These are phyloP conservation scores for Megaceryle torquata DNA, from an alignment of 2,113 vertebrate species.

Conservation along the genomic window DNA sequence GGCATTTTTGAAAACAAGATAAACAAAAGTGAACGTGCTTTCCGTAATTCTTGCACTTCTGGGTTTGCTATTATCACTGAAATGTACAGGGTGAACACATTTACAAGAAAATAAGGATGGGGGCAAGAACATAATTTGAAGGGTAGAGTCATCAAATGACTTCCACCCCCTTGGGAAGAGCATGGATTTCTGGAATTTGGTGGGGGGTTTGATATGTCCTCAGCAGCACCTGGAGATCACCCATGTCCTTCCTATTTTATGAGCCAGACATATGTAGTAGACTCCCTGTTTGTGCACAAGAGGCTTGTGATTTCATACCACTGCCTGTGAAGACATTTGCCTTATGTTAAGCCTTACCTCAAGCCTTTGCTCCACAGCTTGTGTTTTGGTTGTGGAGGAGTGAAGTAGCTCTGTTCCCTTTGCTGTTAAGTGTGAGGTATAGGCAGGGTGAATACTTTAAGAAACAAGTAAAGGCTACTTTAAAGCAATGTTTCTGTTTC, in stretches of 20 bases:
- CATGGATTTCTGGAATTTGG: background rate
- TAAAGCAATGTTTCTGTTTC: background rate
- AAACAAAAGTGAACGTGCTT: accelerated
- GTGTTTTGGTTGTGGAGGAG: background rate
- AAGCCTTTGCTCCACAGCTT: background rate
- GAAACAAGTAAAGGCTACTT: background rate
- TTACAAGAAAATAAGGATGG: background rate
- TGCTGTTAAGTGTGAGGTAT: background rate
- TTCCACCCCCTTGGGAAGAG: background rate
- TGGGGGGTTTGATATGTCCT: background rate
- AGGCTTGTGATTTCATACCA: background rate
- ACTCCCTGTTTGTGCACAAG: background rate
- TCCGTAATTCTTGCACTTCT: background rate
- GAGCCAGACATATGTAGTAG: background rate
- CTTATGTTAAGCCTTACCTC: background rate
- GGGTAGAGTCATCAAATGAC: background rate
- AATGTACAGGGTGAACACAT: background rate
- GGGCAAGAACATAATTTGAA: background rate
- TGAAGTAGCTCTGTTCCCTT: accelerated
- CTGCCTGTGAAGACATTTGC: background rate
- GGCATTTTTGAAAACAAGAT: background rate
- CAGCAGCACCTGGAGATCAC: background rate
- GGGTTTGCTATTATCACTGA: background rate
- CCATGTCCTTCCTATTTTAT: background rate
- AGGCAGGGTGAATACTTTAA: background rate